A percentile compares a stretch with the other conserved stretches of the same genome.
Evolutionary conservation across 2,888 invertebrate genomes (phyloP).

Genomic region (Epistrophe eligans): DNA sequence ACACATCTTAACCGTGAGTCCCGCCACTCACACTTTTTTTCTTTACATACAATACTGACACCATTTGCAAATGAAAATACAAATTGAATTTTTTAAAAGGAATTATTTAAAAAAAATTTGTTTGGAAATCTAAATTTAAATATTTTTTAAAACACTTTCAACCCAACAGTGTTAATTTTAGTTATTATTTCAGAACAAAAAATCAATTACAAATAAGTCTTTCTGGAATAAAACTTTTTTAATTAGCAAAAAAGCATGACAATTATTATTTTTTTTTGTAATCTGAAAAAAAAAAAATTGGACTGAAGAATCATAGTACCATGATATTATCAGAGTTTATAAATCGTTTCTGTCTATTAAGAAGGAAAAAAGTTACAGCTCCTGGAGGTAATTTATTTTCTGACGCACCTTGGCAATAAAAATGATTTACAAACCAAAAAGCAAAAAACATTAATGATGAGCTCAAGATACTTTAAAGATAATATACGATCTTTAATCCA

Average conservation of each 20-base stretch:
- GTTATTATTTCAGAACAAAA: too few relatives aligned
- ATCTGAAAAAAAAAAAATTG: too few relatives aligned
- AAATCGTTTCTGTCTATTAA: background rate
- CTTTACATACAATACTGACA: too few relatives aligned
- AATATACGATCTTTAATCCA: background rate
- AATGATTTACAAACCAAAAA: background rate
- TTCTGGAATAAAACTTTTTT: background rate
- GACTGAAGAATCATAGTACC: background rate
- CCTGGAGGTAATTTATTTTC: conserved; percentile 1
- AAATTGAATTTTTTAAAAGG: too few relatives aligned
- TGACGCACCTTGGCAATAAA: background rate
- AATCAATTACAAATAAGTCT: background rate
- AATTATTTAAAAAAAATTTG: too few relatives aligned
- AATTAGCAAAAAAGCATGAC: conserved; percentile 1
- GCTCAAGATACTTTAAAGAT: background rate
- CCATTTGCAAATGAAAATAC: too few relatives aligned
- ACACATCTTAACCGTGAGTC: too few relatives aligned
- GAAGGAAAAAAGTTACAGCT: background rate
- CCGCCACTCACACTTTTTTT: too few relatives aligned
- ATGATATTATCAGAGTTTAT: background rate
- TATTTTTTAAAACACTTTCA: too few relatives aligned
- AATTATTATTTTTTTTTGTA: background rate
- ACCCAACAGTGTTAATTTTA: too few relatives aligned
- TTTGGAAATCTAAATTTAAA: too few relatives aligned
- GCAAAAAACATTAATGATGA: background rate